A percentile compares a stretch with the other conserved stretches of the same genome.
Conservation (phyloP, 2,888 invertebrate species). For the Thereva unica region DNA sequence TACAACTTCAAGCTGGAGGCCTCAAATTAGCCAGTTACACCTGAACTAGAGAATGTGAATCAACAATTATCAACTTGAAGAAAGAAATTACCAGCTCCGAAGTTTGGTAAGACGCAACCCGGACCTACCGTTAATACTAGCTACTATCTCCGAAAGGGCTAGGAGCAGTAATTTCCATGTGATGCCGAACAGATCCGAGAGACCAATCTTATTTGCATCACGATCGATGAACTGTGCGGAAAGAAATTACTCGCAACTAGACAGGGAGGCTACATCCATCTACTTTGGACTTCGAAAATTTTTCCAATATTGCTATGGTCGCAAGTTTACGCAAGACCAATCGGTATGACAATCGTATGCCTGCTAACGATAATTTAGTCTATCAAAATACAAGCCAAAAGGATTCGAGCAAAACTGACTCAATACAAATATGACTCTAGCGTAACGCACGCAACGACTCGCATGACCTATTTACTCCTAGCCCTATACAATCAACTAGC, state of each 20-base stretch:
- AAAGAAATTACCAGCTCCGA: conserved; percentile 43
- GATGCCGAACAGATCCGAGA: conserved; percentile 23
- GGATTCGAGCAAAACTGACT: neutral
- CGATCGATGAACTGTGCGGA: conserved; percentile 40
- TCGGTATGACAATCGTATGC: neutral
- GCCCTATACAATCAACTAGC: no score
- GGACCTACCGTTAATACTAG: conserved; percentile 41
- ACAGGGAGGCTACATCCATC: conserved; percentile 41
- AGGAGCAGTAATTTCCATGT: conserved; percentile 41
- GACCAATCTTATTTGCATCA: conserved; percentile 42
- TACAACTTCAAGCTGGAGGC: no score
- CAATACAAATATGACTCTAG: no score
- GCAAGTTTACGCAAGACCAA: conserved; percentile 37
- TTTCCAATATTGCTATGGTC: conserved; percentile 39
- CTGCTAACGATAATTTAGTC: no score
- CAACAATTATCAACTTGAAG: conserved; percentile 44
- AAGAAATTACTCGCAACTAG: conserved; percentile 41
- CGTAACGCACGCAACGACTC: no score
- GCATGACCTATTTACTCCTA: no score
- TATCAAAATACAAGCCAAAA: neutral
- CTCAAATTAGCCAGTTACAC: conserved; percentile 42
- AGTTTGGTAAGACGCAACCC: conserved; percentile 44
- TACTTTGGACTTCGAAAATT: conserved; percentile 37
- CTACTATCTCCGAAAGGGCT: conserved; percentile 41
- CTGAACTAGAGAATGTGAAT: conserved; percentile 48